Base-by-base conservation (phyloP, 2,113 vertebrate genomes). In the Atlantisia rogersi region DNA sequence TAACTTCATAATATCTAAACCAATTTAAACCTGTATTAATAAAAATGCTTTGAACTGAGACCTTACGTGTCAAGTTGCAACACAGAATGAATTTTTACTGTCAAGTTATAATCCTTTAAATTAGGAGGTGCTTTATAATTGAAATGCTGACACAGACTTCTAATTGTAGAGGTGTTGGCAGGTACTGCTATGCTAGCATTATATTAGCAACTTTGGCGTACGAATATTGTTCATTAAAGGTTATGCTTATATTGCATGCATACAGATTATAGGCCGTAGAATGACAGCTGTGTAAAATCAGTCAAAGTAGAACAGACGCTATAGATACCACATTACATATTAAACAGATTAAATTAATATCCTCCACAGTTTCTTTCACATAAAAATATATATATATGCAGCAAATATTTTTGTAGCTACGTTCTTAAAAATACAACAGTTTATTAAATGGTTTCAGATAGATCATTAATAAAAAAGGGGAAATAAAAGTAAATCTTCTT, bases 31-130 rank as follows among this genome's bases (percentile, higher is more conserved):
- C 55, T 82, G 10, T 89, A 81, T 83, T 94, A 92, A 94, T 91
- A 91, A 95, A 95, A 97, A 91, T 69, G 75, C 90, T 95, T 97
- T 96, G 96, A 95, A 95, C 90, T 90, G 88, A 94, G 89, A 92
- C 73, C 68, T 90, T 64, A 88, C 14, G 15, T 88, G 92, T 97
- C 90, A 95, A 67, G 46, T 92, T 87, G 55, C 55, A 94, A 88
- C 75, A 94, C 59, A 88, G 84, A 92, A 92, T 37, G 92, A 82
- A 90, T 94, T 95, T 95, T 96, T 95, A 76, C 91, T 95, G 95
- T 94, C 92, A 96, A 81, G 84, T 69, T 93, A 73, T 94, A 92
- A 95, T 93, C 71, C 71, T 74, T 32, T 87, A 95, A 91, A 96
- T 94, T 94, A 95, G 83, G 70, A 94, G 56, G 46, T 93, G 67